Conservation (phyloP, 2,797 vertebrate genomes). For the Fratercula arctica region DNA sequence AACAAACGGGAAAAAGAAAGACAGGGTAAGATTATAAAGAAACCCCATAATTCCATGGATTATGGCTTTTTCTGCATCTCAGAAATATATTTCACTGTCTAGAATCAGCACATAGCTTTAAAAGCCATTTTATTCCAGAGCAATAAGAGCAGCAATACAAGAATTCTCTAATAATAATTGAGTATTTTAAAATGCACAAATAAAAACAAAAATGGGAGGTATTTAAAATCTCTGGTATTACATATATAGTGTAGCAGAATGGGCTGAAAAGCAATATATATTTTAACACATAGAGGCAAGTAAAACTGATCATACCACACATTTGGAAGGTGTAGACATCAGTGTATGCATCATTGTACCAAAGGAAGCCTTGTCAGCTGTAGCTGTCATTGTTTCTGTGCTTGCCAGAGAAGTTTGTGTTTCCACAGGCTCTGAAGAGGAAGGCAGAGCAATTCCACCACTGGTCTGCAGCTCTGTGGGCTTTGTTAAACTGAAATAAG, state of each 20-base stretch:
- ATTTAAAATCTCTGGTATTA: not conserved
- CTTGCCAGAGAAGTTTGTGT: not conserved
- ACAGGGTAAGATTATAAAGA: not conserved
- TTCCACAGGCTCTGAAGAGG: not conserved
- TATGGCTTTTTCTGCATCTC: not conserved
- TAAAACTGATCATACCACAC: slow-evolving; percentile 60
- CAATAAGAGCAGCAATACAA: not conserved
- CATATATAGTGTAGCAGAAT: not conserved
- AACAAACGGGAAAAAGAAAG: not conserved
- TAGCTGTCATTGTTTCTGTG: not conserved
- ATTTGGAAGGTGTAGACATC: slow-evolving; percentile 48
- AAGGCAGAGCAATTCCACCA: not conserved
- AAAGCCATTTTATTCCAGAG: not conserved
- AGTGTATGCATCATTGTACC: slow-evolving; percentile 49
- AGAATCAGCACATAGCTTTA: not conserved
- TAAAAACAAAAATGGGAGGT: not conserved
- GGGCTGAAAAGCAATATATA: not conserved
- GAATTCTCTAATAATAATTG: not conserved
- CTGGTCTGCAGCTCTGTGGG: slow-evolving; percentile 10
- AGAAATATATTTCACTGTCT: not conserved
- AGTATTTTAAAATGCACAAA: not conserved
- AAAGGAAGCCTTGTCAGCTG: slow-evolving; percentile 53
- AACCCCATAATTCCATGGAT: not conserved
- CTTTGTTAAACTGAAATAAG: slow-evolving; percentile 44
- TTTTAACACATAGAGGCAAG: not conserved